Percentiles rank a stretch among this genome's conserved stretches.
phyloP scores from a whole-genome alignment of 2,797 vertebrate species.

The Clarias fuscus region DNA sequence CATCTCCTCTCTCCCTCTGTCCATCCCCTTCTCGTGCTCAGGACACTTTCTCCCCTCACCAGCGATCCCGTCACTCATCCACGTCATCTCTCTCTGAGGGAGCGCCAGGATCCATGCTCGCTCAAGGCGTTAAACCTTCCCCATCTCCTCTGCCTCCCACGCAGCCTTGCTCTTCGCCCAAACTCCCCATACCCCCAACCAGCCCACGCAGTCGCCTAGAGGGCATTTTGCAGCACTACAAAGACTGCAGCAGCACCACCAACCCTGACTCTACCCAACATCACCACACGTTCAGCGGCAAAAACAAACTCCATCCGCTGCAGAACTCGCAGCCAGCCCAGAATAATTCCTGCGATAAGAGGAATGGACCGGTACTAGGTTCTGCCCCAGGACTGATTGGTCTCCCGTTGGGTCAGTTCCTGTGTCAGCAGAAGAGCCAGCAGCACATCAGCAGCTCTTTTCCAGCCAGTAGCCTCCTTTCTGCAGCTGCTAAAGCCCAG shows the following conservation, averaged over 20 bases:
- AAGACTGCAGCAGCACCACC: constrained; percentile 74
- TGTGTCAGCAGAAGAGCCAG: constrained; percentile 75
- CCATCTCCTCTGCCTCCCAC: constrained; percentile 69
- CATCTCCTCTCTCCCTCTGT: constrained; percentile 71
- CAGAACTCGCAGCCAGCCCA: constrained; percentile 36
- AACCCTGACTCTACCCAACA: constrained; percentile 62
- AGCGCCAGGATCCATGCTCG: constrained; percentile 63
- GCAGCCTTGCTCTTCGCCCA: constrained; percentile 68
- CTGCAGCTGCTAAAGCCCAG: constrained; percentile 89
- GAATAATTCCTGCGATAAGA: constrained; percentile 60
- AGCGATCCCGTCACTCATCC: constrained; percentile 78
- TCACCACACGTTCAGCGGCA: constrained; percentile 68
- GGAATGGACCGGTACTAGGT: constrained; percentile 57
- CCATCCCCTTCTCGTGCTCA: constrained; percentile 62
- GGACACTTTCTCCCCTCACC: constrained; percentile 71
- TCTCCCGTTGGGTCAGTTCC: constrained; percentile 74
- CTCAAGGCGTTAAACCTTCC: constrained; percentile 70
- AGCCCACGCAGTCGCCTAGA: constrained; percentile 78
- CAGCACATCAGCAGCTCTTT: constrained; percentile 76
- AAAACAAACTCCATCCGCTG: constrained; percentile 69
- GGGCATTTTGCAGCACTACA: constrained; percentile 78
- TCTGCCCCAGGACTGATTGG: constrained; percentile 62
- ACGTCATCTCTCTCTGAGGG: constrained; percentile 78
- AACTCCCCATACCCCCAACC: constrained; percentile 67
- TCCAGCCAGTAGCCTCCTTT: constrained; percentile 87